These are phyloP conservation scores for Xestia rhomboidea DNA, from an alignment of 2,888 invertebrate species.

Conservation along the genomic window DNA sequence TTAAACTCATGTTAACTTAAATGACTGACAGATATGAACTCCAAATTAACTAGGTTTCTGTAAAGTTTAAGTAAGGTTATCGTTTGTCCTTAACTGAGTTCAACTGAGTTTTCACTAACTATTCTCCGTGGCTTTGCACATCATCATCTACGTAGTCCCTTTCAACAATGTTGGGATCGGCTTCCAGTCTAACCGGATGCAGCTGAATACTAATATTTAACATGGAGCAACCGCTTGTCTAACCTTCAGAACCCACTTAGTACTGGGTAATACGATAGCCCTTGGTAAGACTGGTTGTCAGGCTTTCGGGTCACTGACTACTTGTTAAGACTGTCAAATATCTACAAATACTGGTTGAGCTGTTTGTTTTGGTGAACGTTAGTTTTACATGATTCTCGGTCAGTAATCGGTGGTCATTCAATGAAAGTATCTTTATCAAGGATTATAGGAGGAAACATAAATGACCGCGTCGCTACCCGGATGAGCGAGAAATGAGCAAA, in stretches of 20 bases:
- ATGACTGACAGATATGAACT: conserved; percentile 46
- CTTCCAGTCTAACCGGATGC: too few species aligned
- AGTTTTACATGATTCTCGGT: background rate
- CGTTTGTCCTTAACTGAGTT: conserved; percentile 5
- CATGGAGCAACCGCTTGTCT: too few species aligned
- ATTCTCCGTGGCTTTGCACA: background rate
- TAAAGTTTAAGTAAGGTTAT: background rate
- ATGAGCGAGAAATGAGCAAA: conserved; percentile 8
- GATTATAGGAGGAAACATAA: background rate
- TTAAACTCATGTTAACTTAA: conserved; percentile 66
- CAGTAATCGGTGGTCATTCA: background rate
- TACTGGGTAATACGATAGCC: too few species aligned
- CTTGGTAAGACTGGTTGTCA: too few species aligned
- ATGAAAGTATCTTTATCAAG: background rate
- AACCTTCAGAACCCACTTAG: too few species aligned
- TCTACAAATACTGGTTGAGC: too few species aligned
- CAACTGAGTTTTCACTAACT: background rate
- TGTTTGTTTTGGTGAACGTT: too few species aligned
- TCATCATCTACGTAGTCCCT: background rate
- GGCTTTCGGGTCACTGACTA: too few species aligned
- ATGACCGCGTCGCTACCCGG: background rate
- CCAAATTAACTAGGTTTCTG: conserved; percentile 14
- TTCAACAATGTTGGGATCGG: background rate
- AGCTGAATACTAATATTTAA: too few species aligned
- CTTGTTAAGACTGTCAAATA: too few species aligned